Evolutionary conservation across 1,140 invertebrate genomes (phyloP).

Genomic region (Tetraneura akinire): DNA sequence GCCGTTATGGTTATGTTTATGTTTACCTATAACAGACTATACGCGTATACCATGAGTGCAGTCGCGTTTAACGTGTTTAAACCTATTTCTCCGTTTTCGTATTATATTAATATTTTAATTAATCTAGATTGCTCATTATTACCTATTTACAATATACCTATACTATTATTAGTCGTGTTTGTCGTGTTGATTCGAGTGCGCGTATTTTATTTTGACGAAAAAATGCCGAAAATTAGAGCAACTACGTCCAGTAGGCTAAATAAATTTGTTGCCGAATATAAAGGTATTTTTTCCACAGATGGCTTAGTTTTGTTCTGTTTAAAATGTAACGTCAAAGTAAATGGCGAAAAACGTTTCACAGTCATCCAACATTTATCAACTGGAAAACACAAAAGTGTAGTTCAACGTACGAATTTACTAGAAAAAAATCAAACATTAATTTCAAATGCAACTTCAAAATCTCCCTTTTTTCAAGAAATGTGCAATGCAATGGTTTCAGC

Average conservation of each 20-base stretch:
- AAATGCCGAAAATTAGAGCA: not conserved
- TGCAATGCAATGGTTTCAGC: not conserved
- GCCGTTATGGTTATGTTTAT: too few species aligned
- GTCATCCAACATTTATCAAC: conserved; percentile 5
- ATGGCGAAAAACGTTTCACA: not conserved
- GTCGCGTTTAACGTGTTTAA: too few species aligned
- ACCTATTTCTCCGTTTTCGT: too few species aligned
- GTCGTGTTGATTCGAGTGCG: not conserved
- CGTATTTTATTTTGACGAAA: not conserved
- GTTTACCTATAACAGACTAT: too few species aligned
- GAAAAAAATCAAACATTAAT: not conserved
- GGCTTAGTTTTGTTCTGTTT: not conserved
- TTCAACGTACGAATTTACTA: not conserved
- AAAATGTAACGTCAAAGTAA: conserved; percentile 22
- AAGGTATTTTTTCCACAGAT: not conserved
- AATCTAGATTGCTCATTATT: too few species aligned
- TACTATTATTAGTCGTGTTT: conserved; percentile 13
- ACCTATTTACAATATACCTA: too few species aligned
- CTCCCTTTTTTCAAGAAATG: not conserved
- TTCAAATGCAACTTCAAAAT: conserved; percentile 3
- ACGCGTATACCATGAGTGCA: too few species aligned
- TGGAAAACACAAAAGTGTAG: conserved; percentile 8
- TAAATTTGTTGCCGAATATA: conserved; percentile 10
- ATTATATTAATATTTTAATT: too few species aligned
- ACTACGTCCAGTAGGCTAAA: not conserved